Conservation (phyloP, 2,113 vertebrate species). For the Xyliphius kryptos region DNA sequence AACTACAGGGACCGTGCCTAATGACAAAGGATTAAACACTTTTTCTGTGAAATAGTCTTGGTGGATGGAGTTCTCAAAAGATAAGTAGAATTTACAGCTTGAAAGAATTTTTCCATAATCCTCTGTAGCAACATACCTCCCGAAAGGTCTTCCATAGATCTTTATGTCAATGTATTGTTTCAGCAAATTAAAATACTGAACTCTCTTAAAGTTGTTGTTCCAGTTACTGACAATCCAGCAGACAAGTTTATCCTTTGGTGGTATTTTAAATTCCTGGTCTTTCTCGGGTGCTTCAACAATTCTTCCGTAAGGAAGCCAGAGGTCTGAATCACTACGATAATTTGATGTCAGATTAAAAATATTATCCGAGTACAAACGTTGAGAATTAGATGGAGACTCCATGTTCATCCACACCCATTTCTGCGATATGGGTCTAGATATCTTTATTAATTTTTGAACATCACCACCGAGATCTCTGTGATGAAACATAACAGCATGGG, state of each 20-base stretch:
- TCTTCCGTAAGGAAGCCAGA: conserved; percentile 11
- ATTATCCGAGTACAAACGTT: not conserved
- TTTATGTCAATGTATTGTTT: conserved; percentile 72
- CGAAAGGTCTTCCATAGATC: conserved; percentile 69
- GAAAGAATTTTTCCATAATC: conserved; percentile 69
- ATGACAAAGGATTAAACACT: conserved; percentile 68
- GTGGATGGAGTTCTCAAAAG: conserved; percentile 80
- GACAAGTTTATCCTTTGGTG: conserved; percentile 71
- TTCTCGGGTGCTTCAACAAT: not conserved
- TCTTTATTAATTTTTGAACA: conserved; percentile 44
- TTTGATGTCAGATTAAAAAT: conserved; percentile 31
- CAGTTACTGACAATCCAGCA: conserved; percentile 81
- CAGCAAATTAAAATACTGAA: conserved; percentile 74
- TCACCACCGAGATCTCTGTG: conserved; percentile 70
- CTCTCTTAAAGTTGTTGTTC: conserved; percentile 67
- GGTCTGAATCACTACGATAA: conserved; percentile 28
- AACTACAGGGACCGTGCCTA: conserved; percentile 74
- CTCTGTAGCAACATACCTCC: conserved; percentile 65
- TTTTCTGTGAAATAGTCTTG: conserved; percentile 85
- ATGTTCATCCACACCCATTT: conserved; percentile 40
- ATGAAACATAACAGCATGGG: conserved; percentile 75
- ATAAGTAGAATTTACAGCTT: conserved; percentile 78
- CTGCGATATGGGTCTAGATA: conserved; percentile 5
- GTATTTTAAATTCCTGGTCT: conserved; percentile 25
- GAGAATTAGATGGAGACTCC: not conserved